A percentile compares a stretch with the other conserved stretches of the same genome.
Conservation (phyloP, 2,888 invertebrate species). For the Chloroclystis v-ata region DNA sequence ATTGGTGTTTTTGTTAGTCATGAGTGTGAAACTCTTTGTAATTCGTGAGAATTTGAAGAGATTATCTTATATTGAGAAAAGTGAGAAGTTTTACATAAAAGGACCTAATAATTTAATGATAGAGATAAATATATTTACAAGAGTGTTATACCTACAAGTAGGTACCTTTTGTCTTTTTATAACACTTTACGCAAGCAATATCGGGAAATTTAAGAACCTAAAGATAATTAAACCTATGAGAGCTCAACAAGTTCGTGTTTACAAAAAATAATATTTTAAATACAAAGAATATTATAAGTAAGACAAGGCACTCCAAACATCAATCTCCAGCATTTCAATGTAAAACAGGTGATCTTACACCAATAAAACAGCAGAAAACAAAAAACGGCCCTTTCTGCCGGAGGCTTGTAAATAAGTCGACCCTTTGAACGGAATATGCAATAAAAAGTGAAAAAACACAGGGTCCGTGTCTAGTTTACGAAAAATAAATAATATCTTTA, state of each 20-base stretch:
- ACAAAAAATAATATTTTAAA: not conserved
- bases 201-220: no score
- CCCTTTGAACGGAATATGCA: conserved; percentile 45
- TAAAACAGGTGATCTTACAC: conserved; percentile 22
- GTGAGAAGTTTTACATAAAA: no score
- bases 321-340: conserved; percentile 7
- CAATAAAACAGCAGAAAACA: conserved; percentile 25
- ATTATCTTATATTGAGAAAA: not conserved
- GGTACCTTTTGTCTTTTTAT: no score
- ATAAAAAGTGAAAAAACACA: conserved; percentile 35
- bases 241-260: no score
- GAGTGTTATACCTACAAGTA: no score
- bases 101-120: no score
- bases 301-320: conserved; percentile 3
- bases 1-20: conserved; percentile 16
- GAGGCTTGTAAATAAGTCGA: conserved; percentile 43
- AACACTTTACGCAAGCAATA: no score
- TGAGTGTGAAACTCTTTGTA: conserved; percentile 16
- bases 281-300: not conserved
- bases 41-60: conserved; percentile 11
- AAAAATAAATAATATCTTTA: conserved; percentile 14
- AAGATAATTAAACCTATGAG: no score
- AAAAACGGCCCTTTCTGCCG: conserved; percentile 32
- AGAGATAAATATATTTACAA: no score
- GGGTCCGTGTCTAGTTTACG: conserved; percentile 8